phyloP scores from a whole-genome alignment of 2,888 invertebrate species.

The Nomada fabriciana region DNA sequence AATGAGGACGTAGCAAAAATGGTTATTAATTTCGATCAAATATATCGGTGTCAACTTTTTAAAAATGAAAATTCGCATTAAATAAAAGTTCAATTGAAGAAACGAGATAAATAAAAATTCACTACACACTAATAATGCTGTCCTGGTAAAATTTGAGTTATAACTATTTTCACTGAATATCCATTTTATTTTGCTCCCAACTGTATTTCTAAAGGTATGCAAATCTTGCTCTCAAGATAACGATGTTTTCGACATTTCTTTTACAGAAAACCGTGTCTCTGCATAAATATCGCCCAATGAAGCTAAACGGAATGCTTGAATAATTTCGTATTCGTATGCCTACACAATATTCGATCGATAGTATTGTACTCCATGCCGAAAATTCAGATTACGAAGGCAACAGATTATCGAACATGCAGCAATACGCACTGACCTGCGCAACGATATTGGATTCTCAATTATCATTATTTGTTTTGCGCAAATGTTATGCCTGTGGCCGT shows the following conservation, averaged over 20 bases:
- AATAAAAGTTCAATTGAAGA: no score
- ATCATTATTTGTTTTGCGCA: slow-evolving; percentile 30
- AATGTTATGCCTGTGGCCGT: background rate
- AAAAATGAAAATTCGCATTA: no score
- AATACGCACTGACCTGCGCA: background rate
- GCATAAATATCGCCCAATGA: background rate
- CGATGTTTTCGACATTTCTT: background rate
- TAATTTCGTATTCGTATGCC: slow-evolving; percentile 1
- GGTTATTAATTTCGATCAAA: no score
- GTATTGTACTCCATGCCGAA: slow-evolving; percentile 11
- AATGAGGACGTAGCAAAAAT: no score
- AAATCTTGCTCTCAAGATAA: background rate
- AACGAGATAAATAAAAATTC: no score
- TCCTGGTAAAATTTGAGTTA: no score
- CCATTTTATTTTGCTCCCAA: no score
- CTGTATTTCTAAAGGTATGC: no score
- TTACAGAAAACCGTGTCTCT: background rate
- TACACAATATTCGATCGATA: background rate
- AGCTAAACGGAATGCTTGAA: background rate
- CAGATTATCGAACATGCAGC: slow-evolving; percentile 9
- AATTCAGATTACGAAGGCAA: slow-evolving; percentile 29
- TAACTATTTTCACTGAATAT: no score
- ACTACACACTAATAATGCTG: no score
- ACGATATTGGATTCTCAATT: slow-evolving; percentile 39
- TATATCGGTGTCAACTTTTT: no score